Evolutionary conservation across 2,888 invertebrate genomes (phyloP).

Genomic region (Orgyia antiqua): DNA sequence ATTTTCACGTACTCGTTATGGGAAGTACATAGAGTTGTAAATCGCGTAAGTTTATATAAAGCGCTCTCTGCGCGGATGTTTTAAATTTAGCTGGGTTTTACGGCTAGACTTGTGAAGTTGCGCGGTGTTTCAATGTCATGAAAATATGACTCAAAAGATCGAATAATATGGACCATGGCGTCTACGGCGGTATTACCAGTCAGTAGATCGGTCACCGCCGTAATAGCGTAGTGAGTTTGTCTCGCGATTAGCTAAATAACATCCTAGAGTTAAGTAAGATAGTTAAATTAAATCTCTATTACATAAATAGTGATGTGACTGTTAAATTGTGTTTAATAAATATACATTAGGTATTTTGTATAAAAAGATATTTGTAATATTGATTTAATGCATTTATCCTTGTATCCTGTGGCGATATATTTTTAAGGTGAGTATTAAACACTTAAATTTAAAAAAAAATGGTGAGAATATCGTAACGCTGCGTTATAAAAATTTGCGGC

Average conservation of each 20-base stretch:
- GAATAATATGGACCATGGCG: too few species aligned
- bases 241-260: slow-evolving; percentile 35
- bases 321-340: slow-evolving; percentile 22
- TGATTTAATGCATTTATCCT: slow-evolving; percentile 47
- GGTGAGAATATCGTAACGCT: too few species aligned
- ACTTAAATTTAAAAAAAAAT: neutral
- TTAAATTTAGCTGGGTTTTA: slow-evolving; percentile 14
- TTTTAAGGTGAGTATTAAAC: slow-evolving; percentile 42
- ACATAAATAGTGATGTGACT: slow-evolving; percentile 54
- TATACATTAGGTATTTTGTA: neutral
- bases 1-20: slow-evolving; percentile 18
- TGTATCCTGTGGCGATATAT: slow-evolving; percentile 33
- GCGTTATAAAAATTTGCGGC: too few species aligned
- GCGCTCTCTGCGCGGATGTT: slow-evolving; percentile 8
- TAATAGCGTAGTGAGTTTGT: slow-evolving; percentile 21
- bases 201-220: slow-evolving; percentile 42
- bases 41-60: slow-evolving; percentile 6
- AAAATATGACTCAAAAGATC: slow-evolving; percentile 33
- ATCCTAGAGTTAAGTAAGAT: slow-evolving; percentile 33
- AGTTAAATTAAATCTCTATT: slow-evolving; percentile 29
- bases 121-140: slow-evolving; percentile 31
- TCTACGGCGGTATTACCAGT: slow-evolving; percentile 22
- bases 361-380: neutral
- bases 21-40: slow-evolving; percentile 17
- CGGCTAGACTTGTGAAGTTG: slow-evolving; percentile 26